Evolutionary conservation across 2,888 invertebrate species (phyloP).

Genomic region (Caenorhabditis panamensis): DNA sequence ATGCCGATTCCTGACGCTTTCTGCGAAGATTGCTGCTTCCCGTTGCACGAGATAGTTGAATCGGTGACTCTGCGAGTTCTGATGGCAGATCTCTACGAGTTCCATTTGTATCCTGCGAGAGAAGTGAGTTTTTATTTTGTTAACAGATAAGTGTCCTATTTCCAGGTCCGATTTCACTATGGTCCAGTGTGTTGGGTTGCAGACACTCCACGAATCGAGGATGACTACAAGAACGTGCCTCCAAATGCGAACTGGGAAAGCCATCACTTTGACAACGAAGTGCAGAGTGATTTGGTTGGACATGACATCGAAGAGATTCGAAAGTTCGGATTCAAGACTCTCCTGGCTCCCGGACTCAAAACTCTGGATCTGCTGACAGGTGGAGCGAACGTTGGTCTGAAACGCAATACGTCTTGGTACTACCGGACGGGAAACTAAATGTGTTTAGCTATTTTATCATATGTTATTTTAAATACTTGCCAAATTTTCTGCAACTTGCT

Average conservation of each 20-base stretch:
- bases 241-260: conserved; percentile 55
- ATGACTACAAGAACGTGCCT: conserved; percentile 64
- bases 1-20: conserved; percentile 60
- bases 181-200: conserved; percentile 73
- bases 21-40: conserved; percentile 66
- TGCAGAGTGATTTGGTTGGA: conserved; percentile 29
- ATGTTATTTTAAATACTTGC: conserved; percentile 3
- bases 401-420: conserved; percentile 33
- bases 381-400: conserved; percentile 39
- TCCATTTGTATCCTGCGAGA: conserved; percentile 67
- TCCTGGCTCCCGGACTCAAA: conserved; percentile 38
- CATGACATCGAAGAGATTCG: conserved; percentile 35
- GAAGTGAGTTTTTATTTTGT: conserved; percentile 28
- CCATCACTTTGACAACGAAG: conserved; percentile 29
- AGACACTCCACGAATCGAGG: conserved; percentile 67
- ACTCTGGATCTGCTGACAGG: conserved; percentile 31
- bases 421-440: conserved; percentile 20
- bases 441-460: not conserved
- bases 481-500: conserved; percentile 12
- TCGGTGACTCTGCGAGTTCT: conserved; percentile 65
- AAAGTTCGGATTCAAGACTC: conserved; percentile 45
- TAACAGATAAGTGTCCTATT: not conserved
- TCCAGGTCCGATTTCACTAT: conserved; percentile 63
- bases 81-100: conserved; percentile 67
- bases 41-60: conserved; percentile 66